Evolutionary conservation across 2,113 vertebrate genomes (phyloP).

Genomic region (Peucedramus taeniatus): DNA sequence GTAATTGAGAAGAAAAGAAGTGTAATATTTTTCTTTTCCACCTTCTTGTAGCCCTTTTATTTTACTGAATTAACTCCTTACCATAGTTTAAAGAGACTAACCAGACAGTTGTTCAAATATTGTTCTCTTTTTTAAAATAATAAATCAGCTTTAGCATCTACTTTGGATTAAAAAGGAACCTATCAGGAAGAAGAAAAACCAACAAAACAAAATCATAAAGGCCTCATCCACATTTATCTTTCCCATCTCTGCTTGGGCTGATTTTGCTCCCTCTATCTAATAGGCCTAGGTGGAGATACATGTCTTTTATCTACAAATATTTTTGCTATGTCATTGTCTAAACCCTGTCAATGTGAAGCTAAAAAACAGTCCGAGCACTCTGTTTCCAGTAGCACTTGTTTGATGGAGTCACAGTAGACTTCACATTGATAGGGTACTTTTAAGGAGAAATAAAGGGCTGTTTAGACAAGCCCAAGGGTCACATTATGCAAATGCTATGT

Average conservation of each 20-base stretch:
- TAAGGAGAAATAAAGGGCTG: neutral
- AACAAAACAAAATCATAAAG: neutral
- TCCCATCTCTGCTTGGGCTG: rapidly evolving
- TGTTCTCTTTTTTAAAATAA: neutral
- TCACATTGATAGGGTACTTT: neutral
- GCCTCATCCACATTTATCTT: neutral
- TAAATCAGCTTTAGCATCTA: neutral
- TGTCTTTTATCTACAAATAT: neutral
- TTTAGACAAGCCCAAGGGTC: slow-evolving; percentile 3
- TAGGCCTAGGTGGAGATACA: neutral
- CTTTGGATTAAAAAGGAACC: neutral
- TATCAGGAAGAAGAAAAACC: neutral
- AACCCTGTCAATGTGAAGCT: neutral
- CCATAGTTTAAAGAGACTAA: neutral
- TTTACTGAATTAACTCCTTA: slow-evolving; percentile 14
- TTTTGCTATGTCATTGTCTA: neutral
- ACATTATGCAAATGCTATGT: neutral
- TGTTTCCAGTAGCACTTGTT: neutral
- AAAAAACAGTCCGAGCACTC: neutral
- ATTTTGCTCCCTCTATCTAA: neutral
- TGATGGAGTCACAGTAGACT: neutral
- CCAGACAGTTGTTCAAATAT: neutral
- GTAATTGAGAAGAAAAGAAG: slow-evolving; percentile 36
- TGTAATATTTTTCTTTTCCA: neutral
- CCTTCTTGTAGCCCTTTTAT: neutral